Percentiles rank a stretch among this genome's conserved stretches.
Evolutionary conservation across 2,797 vertebrate genomes (phyloP).

Genomic region (Leontocebus nigricollis): DNA sequence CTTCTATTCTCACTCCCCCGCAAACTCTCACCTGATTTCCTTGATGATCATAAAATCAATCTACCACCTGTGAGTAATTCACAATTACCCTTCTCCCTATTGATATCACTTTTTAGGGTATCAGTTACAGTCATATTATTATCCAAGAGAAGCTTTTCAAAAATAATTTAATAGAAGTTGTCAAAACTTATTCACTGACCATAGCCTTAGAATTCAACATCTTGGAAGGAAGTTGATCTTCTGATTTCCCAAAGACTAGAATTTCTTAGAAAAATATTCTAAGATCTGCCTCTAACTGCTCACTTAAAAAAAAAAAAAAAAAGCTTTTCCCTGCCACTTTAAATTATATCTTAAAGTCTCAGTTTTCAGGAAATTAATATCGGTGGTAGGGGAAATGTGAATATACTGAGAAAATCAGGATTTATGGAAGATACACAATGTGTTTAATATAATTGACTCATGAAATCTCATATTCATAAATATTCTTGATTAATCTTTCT

Average conservation of each 20-base stretch:
- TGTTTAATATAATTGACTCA: neutral
- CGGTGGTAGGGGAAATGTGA: neutral
- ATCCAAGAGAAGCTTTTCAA: neutral
- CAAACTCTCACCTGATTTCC: neutral
- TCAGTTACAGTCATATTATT: neutral
- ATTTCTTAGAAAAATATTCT: neutral
- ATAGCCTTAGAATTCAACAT: neutral
- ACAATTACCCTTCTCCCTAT: neutral
- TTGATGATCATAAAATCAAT: constrained; percentile 23
- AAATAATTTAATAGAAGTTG: neutral
- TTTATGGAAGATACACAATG: neutral
- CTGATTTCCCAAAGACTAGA: neutral
- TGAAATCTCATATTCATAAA: neutral
- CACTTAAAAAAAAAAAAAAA: constrained; percentile 28
- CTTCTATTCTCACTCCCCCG: neutral
- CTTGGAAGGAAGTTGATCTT: neutral
- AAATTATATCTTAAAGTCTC: constrained; percentile 3
- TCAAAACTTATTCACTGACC: neutral
- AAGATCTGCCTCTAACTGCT: neutral
- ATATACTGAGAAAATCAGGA: neutral
- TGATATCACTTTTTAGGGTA: neutral
- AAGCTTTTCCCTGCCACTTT: neutral
- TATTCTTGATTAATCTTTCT: neutral
- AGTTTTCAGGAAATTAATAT: neutral
- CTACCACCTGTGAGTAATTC: neutral